These are phyloP conservation scores for Anguilla japonica DNA, from an alignment of 2,113 vertebrate species.

Conservation along the genomic window DNA sequence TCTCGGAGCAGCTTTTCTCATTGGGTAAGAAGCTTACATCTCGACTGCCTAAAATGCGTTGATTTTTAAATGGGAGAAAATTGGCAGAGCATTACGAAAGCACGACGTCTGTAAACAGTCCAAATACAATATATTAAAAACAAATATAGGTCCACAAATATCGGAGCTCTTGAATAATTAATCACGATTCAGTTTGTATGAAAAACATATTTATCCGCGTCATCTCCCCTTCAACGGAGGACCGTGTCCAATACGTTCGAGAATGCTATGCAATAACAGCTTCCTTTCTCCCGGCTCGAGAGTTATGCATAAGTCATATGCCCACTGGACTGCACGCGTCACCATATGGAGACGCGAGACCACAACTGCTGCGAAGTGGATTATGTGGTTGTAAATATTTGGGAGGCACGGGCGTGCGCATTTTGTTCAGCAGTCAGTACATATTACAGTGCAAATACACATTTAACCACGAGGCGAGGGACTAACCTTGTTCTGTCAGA, in stretches of 20 bases:
- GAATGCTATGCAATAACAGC: not conserved
- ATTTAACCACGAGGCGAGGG: too few species aligned
- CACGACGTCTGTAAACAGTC: not conserved
- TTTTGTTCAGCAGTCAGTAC: not conserved
- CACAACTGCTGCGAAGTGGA: not conserved
- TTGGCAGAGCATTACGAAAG: not conserved
- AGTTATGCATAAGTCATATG: constrained; percentile 55
- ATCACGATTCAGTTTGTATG: not conserved
- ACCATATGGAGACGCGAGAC: constrained; percentile 6
- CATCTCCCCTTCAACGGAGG: constrained; percentile 1
- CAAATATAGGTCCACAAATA: not conserved
- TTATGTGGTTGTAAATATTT: not conserved
- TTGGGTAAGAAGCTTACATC: too few species aligned
- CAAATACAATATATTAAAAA: not conserved
- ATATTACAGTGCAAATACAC: too few species aligned
- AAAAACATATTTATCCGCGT: constrained; percentile 12
- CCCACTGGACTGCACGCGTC: constrained; percentile 32
- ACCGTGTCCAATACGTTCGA: not conserved
- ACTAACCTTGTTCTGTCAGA: too few species aligned
- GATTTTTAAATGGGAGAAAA: too few species aligned
- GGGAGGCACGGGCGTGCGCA: not conserved
- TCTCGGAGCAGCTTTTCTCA: too few species aligned
- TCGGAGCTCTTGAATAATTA: not conserved
- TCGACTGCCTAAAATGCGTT: too few species aligned
- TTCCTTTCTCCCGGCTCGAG: constrained; percentile 10